A percentile compares a stretch with the other conserved stretches of the same genome.
phyloP scores from a whole-genome alignment of 2,797 vertebrate species.

The Chanos chanos region DNA sequence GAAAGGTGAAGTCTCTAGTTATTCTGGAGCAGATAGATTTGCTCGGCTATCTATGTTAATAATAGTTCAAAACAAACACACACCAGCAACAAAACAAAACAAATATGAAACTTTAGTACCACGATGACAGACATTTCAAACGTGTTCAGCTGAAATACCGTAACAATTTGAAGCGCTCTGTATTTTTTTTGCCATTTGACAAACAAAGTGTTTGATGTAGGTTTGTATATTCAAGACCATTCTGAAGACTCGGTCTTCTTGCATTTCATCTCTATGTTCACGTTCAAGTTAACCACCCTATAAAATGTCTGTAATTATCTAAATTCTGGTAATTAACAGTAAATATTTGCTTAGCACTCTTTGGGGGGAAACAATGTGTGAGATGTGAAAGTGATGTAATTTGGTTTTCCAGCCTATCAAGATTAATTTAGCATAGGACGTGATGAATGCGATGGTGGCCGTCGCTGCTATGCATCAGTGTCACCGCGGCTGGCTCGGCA shows the following conservation, averaged over 20 bases:
- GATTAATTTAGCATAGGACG: conserved; percentile 77
- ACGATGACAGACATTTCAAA: too few relatives aligned
- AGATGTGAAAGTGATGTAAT: conserved; percentile 69
- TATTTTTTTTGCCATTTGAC: too few relatives aligned
- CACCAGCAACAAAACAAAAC: too few relatives aligned
- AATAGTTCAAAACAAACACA: too few relatives aligned
- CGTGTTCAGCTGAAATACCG: too few relatives aligned
- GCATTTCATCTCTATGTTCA: not conserved
- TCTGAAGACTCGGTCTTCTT: not conserved
- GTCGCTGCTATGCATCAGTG: conserved; percentile 76
- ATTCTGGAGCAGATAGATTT: not conserved
- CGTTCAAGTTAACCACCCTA: not conserved
- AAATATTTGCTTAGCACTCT: conserved; percentile 68
- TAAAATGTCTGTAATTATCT: conserved; percentile 16
- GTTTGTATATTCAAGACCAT: too few relatives aligned
- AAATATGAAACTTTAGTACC: too few relatives aligned
- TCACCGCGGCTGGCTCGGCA: conserved; percentile 60
- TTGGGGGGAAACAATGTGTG: conserved; percentile 65
- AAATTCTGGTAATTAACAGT: conserved; percentile 56
- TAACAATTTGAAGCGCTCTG: too few relatives aligned
- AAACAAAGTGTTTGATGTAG: too few relatives aligned
- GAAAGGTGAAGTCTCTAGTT: not conserved
- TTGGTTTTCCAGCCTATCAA: conserved; percentile 76
- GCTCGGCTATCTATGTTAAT: too few relatives aligned
- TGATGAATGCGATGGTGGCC: conserved; percentile 71